phyloP scores from a whole-genome alignment of 1,140 invertebrate genomes.

The Drosophila parabipectinata region DNA sequence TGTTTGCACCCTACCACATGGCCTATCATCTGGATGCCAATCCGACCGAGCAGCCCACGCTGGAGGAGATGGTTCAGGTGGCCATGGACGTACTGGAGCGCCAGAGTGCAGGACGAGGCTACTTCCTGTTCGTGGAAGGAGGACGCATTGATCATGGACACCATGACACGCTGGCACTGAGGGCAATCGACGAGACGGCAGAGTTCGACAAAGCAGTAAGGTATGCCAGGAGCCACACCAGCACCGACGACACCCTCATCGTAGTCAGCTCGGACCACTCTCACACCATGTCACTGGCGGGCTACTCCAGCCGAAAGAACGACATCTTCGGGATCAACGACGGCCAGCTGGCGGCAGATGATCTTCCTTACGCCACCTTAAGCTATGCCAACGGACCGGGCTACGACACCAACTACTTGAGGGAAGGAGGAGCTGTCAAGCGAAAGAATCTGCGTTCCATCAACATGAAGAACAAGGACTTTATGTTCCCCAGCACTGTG shows the following conservation, averaged over 20 bases:
- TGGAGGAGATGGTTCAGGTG: conserved; percentile 90
- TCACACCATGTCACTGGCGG: conserved; percentile 88
- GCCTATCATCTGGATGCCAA: conserved; percentile 86
- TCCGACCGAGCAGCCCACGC: conserved; percentile 87
- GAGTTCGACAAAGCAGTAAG: conserved; percentile 88
- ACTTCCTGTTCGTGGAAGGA: conserved; percentile 87
- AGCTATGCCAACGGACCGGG: conserved; percentile 89
- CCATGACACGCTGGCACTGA: conserved; percentile 87
- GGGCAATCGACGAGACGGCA: conserved; percentile 89
- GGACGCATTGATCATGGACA: conserved; percentile 91
- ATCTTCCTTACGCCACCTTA: conserved; percentile 87
- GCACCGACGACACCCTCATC: conserved; percentile 87
- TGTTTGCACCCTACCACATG: conserved; percentile 85
- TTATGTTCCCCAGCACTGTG: conserved; percentile 85
- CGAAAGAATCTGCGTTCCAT: conserved; percentile 65
- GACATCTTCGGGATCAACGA: conserved; percentile 86
- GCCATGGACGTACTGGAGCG: conserved; percentile 89
- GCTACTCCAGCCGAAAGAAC: conserved; percentile 89
- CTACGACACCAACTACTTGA: conserved; percentile 79
- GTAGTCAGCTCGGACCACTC: conserved; percentile 90
- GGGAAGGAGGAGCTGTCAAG: conserved; percentile 46
- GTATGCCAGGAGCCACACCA: conserved; percentile 86
- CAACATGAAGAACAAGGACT: conserved; percentile 83
- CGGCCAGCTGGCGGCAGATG: conserved; percentile 70
- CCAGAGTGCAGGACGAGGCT: conserved; percentile 89